Evolutionary conservation across 92 coral and sea anemone genomes (phyloP), one percentile per base, ranked within the genome.

Genomic region (Heteractis magnifica): DNA sequence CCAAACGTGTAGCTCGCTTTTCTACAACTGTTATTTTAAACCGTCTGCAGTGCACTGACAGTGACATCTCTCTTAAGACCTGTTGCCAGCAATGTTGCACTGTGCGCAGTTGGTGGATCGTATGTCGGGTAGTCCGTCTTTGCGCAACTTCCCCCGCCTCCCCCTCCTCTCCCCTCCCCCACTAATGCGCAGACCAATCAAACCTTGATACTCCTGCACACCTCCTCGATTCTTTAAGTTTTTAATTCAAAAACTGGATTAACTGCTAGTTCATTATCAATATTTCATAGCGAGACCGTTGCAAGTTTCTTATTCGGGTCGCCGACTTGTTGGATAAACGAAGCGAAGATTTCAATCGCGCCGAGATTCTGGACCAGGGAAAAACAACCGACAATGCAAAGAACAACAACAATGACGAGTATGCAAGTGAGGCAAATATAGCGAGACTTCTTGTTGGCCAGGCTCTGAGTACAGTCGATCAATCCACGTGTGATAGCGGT

Each of bases 241-340:
- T 55, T 55, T 55, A 55, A 55, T 13, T 55, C 10, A 55, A 55
- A 55, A 34, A 34, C 44, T 2, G 44, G 44, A 34, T 34, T 34
- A 34, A 34, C 44, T 34, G 44, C 44, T 34, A 34, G 44, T 34
- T 34, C 3, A 34, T 34, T 55, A 13, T 8, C 59, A 55, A 55
- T 55, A 55, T 81, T 58, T 51, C 51, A 10, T 74, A 68, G 73
- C 44, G 73, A 4, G 73, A 52, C 16, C 72, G 50, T 6, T 50
- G 52, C 23, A 68, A 77, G 10, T 56, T 79, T 49, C 79, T 90
- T 13, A 74, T 72, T 50, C 90, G 83, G 6, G 76, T 90, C 26
- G 93, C 93, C n/a, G 83, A 90, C 13, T 65, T 90, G 60, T 62
- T 90, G 80, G 90, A 84, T 19, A 90, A 90, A 58, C 86, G 93